Base-by-base conservation (phyloP, 2,888 invertebrate genomes). In the Sturmia bella region DNA sequence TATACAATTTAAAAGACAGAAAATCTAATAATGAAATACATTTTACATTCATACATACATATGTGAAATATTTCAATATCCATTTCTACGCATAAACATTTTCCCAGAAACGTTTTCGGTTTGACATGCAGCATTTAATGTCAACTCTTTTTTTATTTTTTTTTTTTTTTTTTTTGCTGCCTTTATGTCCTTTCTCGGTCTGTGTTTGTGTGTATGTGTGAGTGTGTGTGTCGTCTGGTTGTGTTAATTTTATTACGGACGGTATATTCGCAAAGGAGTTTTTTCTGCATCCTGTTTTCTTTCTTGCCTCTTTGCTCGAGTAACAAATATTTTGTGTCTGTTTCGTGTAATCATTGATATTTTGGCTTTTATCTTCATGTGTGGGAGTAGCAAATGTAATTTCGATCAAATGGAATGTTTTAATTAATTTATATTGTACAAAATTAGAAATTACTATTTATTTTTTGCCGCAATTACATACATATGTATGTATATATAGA, bases 391-490 rank as follows among this genome's bases (percentile, higher is more conserved):
- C 80, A 83, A 83, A 85, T 83, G 80, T 82, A 83, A 84, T 84
- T 84, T 80, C 74, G 68, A 83, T 79, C 79, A 85, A 85, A 85
- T 85, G 85, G 85, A 85, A 85, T 85, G 84, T 85, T 85, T 84
- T 85, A 85, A 85, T 85, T 85, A 85, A 85, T 85, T 85, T 85
- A 85, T 85, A 84, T 85, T 84, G 81, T 84, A 80, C 79, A 83
- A 84, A 85, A 82, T 84, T 82, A 84, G 84, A 80, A 78, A 83
- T 76, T 83, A 80, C 84, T 84, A 85, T 43, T 32, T 32, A 3
- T 32, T 32, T 32, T 9, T 32, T 32, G 3, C 32, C 32, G 7
- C 32, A 27, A 27, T 6, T 27, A 27, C 27, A 27, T 27, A 27
- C 6, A 3, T 3, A 4, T 27, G 27, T 27, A n/a, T n/a, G n/a